Base-by-base conservation (phyloP, 1,140 invertebrate species). In the Bombyx mandarina region DNA sequence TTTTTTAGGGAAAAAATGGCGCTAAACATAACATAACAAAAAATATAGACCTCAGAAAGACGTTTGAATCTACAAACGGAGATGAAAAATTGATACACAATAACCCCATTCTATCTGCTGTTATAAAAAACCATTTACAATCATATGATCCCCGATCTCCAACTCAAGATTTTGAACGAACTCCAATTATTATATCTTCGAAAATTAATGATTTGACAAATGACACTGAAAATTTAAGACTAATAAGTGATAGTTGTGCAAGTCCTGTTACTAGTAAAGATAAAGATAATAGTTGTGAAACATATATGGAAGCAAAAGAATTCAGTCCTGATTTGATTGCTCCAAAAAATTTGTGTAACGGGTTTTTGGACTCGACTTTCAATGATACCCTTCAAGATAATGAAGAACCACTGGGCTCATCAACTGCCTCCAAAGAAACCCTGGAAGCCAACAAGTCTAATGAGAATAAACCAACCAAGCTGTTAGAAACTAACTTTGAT, bases 401-500 rank as follows among this genome's bases (percentile, higher is more conserved):
- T 61, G 76, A 79, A 48, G 76, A 78, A 55, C 79, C 82, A 51
- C 61, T 85, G 54, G 75, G 79, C 35, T 87, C 84, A 50, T 85
- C 81, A 44, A 84, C 81, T 42, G 77, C 77, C 50, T 87, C 82
- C 22, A 77, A 79, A 75, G 80, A 86, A 58, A 70, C 67, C 9
- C 77, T 87, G 61, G 75, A 84, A 67, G 72, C 71, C 48, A 67
- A 78, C 54, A 77, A 78, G n/a, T 73, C 69, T 35, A 66, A 64
- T 57, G 66, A 56, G 51, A 56, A 65, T 8, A 72, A 73, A 64
- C 73, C 71, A 46, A 72, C 56, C 54, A 60, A 68, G 60, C 71
- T 89, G 46, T 67, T 89, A 56, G 86, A 89, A 75, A 89, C 88
- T 51, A 86, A 88, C 72, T 88, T 89, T 77, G 88, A 89, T 52